phyloP scores from a whole-genome alignment of 1,140 invertebrate species.

The Agraylea sexmaculata region DNA sequence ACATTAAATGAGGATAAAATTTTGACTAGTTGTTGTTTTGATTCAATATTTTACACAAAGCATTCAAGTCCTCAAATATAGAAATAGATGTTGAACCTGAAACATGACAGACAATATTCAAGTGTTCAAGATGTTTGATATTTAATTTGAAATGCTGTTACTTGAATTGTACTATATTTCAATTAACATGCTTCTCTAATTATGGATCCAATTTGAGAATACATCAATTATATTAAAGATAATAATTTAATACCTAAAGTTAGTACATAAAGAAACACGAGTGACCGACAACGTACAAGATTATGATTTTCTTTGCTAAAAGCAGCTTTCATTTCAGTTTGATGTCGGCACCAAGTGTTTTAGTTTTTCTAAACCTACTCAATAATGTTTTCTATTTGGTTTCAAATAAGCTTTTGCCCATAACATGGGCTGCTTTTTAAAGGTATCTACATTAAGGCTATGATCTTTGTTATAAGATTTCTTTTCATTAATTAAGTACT shows the following conservation, averaged over 20 bases:
- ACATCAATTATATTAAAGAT: slow-evolving; percentile 21
- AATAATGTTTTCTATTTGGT: slow-evolving; percentile 21
- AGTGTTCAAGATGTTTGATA: no score
- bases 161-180: slow-evolving; percentile 22
- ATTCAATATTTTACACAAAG: neutral
- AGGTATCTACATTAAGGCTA: slow-evolving; percentile 22
- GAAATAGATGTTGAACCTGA: slow-evolving; percentile 1
- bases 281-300: slow-evolving; percentile 12
- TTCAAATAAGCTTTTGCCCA: slow-evolving; percentile 21
- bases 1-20: slow-evolving; percentile 1
- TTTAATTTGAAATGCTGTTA: no score
- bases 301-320: slow-evolving; percentile 9
- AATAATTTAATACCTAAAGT: slow-evolving; percentile 21
- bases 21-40: slow-evolving; percentile 10
- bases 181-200: slow-evolving; percentile 21
- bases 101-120: no score
- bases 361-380: slow-evolving; percentile 20
- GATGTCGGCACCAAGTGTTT: no score
- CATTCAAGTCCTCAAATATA: neutral
- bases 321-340: slow-evolving; percentile 12
- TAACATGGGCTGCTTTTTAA: slow-evolving; percentile 16
- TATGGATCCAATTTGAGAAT: slow-evolving; percentile 22
- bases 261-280: slow-evolving; percentile 20
- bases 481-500: slow-evolving; percentile 18
- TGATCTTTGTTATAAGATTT: slow-evolving; percentile 13